Conservation (phyloP, 2,888 invertebrate genomes). For the Seira ritae region DNA sequence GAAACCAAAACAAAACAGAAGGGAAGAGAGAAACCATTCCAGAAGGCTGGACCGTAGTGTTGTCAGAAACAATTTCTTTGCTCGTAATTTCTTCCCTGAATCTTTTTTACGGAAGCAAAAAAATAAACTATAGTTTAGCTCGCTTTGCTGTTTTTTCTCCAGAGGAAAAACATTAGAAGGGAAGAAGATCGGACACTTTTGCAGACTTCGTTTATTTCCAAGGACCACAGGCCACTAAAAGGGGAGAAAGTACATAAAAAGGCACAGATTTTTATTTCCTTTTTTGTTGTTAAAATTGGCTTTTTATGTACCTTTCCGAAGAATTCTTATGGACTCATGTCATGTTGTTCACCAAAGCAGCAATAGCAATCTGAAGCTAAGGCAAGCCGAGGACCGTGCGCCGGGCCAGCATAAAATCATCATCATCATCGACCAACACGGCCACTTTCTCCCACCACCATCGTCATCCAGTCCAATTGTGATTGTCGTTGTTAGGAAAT, state of each 20-base stretch:
- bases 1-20: constrained; percentile 7
- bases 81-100: constrained; percentile 51
- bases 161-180: constrained; percentile 4
- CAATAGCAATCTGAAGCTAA: no score
- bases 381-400: no score
- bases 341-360: constrained; percentile 2
- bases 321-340: constrained; percentile 11
- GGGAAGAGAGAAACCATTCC: constrained; percentile 29
- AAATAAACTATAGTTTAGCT: constrained; percentile 5
- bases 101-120: constrained; percentile 27
- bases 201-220: neutral
- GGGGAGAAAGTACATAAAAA: constrained; percentile 13
- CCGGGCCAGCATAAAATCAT: neutral
- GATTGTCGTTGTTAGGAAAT: constrained; percentile 14
- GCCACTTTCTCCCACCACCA: neutral
- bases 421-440: no score
- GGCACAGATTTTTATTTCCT: constrained; percentile 42
- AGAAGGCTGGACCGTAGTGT: constrained; percentile 43
- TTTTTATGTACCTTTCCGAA: constrained; percentile 29
- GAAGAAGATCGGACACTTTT: constrained; percentile 12
- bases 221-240: neutral
- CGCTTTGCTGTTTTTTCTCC: neutral
- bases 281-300: constrained; percentile 50
- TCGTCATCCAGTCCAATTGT: neutral
- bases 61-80: constrained; percentile 57